Evolutionary conservation across 37 sponge, comb jelly and placozoan species (phyloP).

Genomic region (Beroe ovata): DNA sequence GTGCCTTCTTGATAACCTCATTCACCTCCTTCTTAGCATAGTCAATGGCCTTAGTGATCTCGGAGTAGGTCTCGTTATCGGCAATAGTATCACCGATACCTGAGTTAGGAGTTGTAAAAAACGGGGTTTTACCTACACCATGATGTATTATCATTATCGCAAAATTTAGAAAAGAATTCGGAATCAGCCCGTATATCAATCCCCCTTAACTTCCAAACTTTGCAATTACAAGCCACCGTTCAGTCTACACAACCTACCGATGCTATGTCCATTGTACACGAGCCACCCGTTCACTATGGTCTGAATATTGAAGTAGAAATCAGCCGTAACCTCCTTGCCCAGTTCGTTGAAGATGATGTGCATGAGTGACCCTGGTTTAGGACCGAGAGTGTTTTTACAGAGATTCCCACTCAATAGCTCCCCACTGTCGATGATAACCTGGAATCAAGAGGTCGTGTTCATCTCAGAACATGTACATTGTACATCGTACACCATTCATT

Average conservation of each 20-base stretch:
- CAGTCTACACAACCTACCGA: background rate
- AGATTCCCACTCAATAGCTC: conserved; percentile 88
- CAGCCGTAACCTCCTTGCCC: conserved; percentile 84
- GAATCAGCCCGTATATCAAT: too few relatives aligned
- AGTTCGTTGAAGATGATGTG: conserved; percentile 88
- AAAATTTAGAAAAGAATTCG: too few relatives aligned
- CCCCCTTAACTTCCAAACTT: too few relatives aligned
- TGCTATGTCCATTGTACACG: conserved; percentile 70
- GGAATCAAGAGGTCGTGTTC: background rate
- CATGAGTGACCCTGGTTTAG: conserved; percentile 89
- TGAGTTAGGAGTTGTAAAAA: too few relatives aligned
- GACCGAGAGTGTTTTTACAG: conserved; percentile 96
- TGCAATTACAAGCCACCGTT: too few relatives aligned
- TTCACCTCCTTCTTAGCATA: conserved; percentile 93
- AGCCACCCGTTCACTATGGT: conserved; percentile 97
- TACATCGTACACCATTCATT: background rate
- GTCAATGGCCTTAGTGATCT: conserved; percentile 91
- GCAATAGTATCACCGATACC: conserved; percentile 99
- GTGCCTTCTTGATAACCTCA: conserved; percentile 97
- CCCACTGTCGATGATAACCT: conserved; percentile 97
- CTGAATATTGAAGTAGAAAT: conserved; percentile 94
- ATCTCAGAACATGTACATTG: background rate
- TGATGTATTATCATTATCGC: too few relatives aligned
- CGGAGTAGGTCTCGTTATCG: conserved; percentile 86
- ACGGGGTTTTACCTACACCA: too few relatives aligned